Evolutionary conservation across 1,140 invertebrate species (phyloP).

Genomic region (Bathynomus jamesi): DNA sequence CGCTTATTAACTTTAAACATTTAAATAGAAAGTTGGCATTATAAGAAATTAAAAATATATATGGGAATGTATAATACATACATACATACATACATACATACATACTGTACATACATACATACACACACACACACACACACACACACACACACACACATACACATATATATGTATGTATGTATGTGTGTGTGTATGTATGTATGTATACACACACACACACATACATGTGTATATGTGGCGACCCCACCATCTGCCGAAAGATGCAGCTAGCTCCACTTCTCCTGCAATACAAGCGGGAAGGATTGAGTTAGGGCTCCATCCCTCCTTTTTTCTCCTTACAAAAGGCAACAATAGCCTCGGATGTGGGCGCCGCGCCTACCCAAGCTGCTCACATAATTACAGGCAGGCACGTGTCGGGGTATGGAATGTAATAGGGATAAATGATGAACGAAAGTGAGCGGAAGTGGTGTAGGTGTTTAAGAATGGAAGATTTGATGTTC

Average conservation of each 20-base stretch:
- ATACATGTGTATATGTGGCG: neutral
- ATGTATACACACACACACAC: neutral
- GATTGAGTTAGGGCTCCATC: too few relatives aligned
- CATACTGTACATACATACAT: neutral
- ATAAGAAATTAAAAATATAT: neutral
- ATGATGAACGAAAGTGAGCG: too few relatives aligned
- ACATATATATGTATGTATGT: neutral
- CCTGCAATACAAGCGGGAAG: too few relatives aligned
- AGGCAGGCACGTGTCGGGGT: too few relatives aligned
- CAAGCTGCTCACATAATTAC: too few relatives aligned
- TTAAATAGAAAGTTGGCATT: neutral
- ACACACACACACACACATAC: neutral
- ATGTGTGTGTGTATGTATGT: neutral
- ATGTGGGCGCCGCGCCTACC: too few relatives aligned
- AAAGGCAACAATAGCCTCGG: too few relatives aligned
- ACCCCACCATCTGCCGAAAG: neutral
- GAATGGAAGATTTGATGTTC: too few relatives aligned
- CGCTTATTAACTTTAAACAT: neutral
- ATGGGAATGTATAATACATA: neutral
- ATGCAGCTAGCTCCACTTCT: too few relatives aligned
- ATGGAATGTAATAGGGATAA: too few relatives aligned
- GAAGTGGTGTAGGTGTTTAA: too few relatives aligned
- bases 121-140: neutral
- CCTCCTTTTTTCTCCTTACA: too few relatives aligned
- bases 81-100: neutral